These are phyloP conservation scores for Okamejei kenojei DNA, from an alignment of 2,797 vertebrate genomes.

Conservation along the genomic window DNA sequence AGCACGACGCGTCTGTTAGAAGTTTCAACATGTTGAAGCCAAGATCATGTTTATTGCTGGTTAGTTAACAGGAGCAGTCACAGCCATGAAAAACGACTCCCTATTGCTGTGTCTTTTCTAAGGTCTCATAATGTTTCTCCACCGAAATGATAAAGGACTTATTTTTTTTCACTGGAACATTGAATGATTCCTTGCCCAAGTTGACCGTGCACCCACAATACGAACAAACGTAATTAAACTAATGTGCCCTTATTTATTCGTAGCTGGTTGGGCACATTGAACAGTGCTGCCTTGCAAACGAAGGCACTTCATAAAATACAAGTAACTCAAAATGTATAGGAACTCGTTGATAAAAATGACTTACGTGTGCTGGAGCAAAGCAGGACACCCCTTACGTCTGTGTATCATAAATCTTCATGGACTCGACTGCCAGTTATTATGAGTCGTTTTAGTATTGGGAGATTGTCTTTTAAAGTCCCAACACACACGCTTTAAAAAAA, in stretches of 20 bases:
- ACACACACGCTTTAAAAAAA: neutral
- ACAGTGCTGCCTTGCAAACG: neutral
- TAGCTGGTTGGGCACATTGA: neutral
- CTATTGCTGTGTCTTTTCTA: neutral
- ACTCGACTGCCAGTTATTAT: neutral
- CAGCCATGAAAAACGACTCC: neutral
- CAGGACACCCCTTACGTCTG: neutral
- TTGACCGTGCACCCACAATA: neutral
- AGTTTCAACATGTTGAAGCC: neutral
- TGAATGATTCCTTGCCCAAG: neutral
- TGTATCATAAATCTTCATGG: neutral
- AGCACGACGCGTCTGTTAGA: neutral
- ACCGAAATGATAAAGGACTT: neutral
- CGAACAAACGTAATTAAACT: neutral
- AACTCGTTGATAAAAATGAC: neutral
- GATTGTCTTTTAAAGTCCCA: neutral
- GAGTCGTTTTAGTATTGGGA: neutral
- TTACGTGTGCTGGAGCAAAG: neutral
- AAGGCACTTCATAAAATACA: neutral
- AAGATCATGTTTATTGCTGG: neutral
- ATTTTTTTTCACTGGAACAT: neutral
- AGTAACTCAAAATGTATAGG: neutral
- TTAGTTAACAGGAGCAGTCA: too few species aligned
- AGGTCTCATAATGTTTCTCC: neutral
- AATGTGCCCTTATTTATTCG: too few species aligned